Percentiles rank a stretch among this genome's conserved stretches.
phyloP scores from a whole-genome alignment of 2,888 invertebrate species.

The Hirtodrosophila alboralis region DNA sequence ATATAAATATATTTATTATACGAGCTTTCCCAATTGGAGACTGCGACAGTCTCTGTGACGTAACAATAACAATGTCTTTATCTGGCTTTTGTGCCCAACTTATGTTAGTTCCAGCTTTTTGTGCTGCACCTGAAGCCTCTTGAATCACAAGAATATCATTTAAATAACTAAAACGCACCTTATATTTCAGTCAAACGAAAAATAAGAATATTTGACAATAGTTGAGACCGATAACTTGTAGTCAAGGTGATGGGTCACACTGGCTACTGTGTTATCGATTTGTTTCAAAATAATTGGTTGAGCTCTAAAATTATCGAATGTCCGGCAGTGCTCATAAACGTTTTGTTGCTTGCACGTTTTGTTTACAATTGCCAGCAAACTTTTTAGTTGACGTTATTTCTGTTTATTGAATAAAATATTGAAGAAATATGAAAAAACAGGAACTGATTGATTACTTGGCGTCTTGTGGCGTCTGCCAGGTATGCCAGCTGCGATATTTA shows the following conservation, averaged over 20 bases:
- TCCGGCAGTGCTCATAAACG: slow-evolving; percentile 28
- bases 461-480: slow-evolving; percentile 87
- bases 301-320: slow-evolving; percentile 1
- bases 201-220: slow-evolving; percentile 47
- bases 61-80: slow-evolving; percentile 67
- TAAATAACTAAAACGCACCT: slow-evolving; percentile 39
- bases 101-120: not conserved
- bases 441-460: slow-evolving; percentile 85
- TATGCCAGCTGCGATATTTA: slow-evolving; percentile 89
- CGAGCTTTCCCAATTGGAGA: slow-evolving; percentile 4
- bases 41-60: slow-evolving; percentile 62
- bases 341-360: slow-evolving; percentile 40
- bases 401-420: slow-evolving; percentile 20
- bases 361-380: slow-evolving; percentile 41
- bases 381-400: slow-evolving; percentile 12
- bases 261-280: not conserved
- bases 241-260: slow-evolving; percentile 24
- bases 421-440: slow-evolving; percentile 84
- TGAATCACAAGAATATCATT: not conserved
- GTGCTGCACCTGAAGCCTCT: fast-evolving
- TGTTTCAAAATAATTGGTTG: not conserved
- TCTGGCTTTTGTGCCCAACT: not conserved
- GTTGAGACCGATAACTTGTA: slow-evolving; percentile 16
- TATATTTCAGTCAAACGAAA: slow-evolving; percentile 43
- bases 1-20: slow-evolving; percentile 7